Evolutionary conservation across 2,888 invertebrate genomes (phyloP).

Genomic region (Anticlea derivata): DNA sequence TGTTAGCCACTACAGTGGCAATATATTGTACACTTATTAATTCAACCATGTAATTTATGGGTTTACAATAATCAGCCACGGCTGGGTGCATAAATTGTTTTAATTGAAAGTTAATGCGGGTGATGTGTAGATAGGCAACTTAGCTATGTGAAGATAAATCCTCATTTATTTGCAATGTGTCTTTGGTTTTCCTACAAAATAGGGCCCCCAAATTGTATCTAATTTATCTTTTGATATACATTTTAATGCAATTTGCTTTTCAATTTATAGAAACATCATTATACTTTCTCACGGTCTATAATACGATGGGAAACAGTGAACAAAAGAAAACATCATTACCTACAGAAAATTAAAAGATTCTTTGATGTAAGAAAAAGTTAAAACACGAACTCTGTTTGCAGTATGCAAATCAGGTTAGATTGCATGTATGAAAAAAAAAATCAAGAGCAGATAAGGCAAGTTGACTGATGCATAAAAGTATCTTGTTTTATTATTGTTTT

Average conservation of each 20-base stretch:
- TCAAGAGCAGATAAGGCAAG: background rate
- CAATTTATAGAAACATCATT: background rate
- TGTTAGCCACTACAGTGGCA: constrained; percentile 58
- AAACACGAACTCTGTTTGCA: background rate
- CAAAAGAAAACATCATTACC: background rate
- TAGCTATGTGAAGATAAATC: constrained; percentile 11
- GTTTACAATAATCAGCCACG: constrained; percentile 48
- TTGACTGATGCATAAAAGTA: background rate
- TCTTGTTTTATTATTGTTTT: too few species aligned
- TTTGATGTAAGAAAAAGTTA: background rate
- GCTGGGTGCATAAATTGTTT: constrained; percentile 69
- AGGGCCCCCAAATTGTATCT: background rate
- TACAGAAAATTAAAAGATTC: background rate
- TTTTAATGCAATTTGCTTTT: background rate
- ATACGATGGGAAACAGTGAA: constrained; percentile 7
- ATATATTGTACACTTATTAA: constrained; percentile 72
- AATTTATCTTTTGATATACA: background rate
- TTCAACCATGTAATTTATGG: constrained; percentile 76
- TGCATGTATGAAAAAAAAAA: background rate
- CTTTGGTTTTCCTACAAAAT: constrained; percentile 11
- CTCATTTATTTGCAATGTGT: constrained; percentile 13
- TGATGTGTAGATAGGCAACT: constrained; percentile 29
- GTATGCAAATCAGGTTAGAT: background rate
- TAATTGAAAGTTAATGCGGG: constrained; percentile 81
- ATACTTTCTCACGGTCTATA: constrained; percentile 17